Evolutionary conservation across 2,888 invertebrate genomes (phyloP).

Genomic region (Lydus trimaculatus): DNA sequence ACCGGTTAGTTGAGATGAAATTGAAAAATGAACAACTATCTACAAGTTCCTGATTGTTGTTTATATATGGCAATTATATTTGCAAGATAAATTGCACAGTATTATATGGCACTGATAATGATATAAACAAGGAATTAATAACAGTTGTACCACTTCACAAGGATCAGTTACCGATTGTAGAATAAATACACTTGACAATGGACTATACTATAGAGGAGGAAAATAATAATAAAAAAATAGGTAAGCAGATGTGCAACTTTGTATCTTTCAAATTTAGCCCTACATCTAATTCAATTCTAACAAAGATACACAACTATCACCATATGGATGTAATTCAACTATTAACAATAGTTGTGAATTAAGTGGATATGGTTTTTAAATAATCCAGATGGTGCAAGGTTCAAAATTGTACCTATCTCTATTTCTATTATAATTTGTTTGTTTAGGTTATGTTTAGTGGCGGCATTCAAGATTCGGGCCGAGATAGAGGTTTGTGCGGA

Average conservation of each 20-base stretch:
- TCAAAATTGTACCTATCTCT: neutral
- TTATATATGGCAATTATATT: neutral
- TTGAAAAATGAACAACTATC: neutral
- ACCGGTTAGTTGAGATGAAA: neutral
- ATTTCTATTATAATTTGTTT: neutral
- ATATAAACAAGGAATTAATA: conserved; percentile 22
- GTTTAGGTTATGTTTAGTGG: no score
- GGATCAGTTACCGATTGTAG: conserved; percentile 40
- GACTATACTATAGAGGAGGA: conserved; percentile 23
- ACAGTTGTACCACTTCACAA: conserved; percentile 45
- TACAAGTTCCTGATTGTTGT: neutral
- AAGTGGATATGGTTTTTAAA: neutral
- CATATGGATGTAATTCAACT: conserved; percentile 6
- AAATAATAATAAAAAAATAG: neutral
- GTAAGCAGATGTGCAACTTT: conserved; percentile 46
- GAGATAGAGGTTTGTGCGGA: no score
- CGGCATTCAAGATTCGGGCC: no score
- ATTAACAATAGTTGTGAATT: neutral
- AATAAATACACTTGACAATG: conserved; percentile 46
- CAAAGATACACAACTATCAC: conserved; percentile 1
- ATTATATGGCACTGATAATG: conserved; percentile 2
- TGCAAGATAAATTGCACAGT: neutral
- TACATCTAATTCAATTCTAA: conserved; percentile 15
- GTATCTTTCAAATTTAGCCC: conserved; percentile 21
- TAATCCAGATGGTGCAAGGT: neutral